Percentiles rank a stretch among this genome's conserved stretches.
These are phyloP conservation scores for Ladona fulva DNA, from an alignment of 1,140 invertebrate genomes.

Conservation along the genomic window DNA sequence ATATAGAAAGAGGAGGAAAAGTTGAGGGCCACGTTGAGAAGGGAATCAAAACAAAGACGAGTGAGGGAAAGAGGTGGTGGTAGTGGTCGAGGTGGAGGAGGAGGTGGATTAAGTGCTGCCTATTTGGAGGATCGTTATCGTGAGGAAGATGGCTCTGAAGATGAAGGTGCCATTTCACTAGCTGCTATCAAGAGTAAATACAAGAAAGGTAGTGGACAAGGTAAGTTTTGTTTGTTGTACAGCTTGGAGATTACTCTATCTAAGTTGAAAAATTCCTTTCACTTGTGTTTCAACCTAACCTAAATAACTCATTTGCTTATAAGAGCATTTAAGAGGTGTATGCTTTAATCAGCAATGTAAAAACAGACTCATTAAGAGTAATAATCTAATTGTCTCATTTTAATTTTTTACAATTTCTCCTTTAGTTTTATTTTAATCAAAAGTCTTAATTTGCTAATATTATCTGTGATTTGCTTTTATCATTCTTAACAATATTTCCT, in stretches of 20 bases:
- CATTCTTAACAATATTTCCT: conserved; percentile 27
- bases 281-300: too few species aligned
- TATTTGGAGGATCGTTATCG: conserved; percentile 54
- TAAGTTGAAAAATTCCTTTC: too few species aligned
- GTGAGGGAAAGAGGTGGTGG: conserved; percentile 49
- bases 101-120: conserved; percentile 44
- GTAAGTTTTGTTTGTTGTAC: too few species aligned
- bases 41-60: conserved; percentile 55
- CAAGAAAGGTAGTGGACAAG: conserved; percentile 54
- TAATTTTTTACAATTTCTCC: too few species aligned
- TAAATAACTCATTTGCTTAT: too few species aligned
- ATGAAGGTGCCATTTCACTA: conserved; percentile 83
- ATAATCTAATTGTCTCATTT: too few species aligned
- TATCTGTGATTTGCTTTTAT: conserved; percentile 9
- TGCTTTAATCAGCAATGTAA: too few species aligned
- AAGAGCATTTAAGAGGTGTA: too few species aligned
- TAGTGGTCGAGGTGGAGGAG: conserved; percentile 47
- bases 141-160: conserved; percentile 80
- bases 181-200: conserved; percentile 92
- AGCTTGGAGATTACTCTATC: too few species aligned
- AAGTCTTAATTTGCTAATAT: not conserved
- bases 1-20: conserved; percentile 88
- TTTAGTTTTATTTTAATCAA: too few species aligned
- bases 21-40: conserved; percentile 71
- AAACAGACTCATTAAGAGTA: too few species aligned